Evolutionary conservation across 2,113 vertebrate genomes (phyloP), one percentile per base, ranked within the genome.

Genomic region (Nesoenas mayeri): DNA sequence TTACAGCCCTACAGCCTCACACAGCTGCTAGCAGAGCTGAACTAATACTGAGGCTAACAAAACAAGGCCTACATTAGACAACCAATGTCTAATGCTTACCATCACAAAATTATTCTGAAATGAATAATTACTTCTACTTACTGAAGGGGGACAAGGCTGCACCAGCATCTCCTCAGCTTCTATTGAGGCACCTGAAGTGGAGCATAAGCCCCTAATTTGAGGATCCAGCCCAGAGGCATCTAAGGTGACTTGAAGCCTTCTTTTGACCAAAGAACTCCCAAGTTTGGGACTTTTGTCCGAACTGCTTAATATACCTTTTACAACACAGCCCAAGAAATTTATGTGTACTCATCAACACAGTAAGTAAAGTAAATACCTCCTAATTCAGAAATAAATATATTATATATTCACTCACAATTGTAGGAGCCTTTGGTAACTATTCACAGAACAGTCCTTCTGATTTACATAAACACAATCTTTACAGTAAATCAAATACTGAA

Each of bases 51-150:
- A 48, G 22, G 14, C 42, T 36, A 48, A 20, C 44, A 83, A 88
- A 70, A 25, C n/a, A 50, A 85, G 38, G 26, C 25, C 47, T 26
- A 7, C 1, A 0, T 32, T 47, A 47, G 47, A 20, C 57, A 50
- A 32, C 6, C 42, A 48, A 51, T 0, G 0, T 6, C 31, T 65
- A 20, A 3, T 24, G 20, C 18, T 34, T 15, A 83, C 34, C 36
- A 83, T 38, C 61, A 87, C 20, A 74, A 74, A 81, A 24, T 21
- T 67, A 4, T 42, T 42, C 66, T 28, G 26, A 74, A 94, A 70
- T 51, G 5, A 51, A 60, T 29, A 85, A 81, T 58, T 81, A 51
- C 12, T 67, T 42, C 26, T 79, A 34, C 25, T 60, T 28, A 4
- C 13, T 50, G 25, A 79, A 62, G 5, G 71, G 18, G 85, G 28